Evolutionary conservation across 2,113 vertebrate species (phyloP), one percentile per base, ranked within the genome.

Genomic region (Ochotona princeps): DNA sequence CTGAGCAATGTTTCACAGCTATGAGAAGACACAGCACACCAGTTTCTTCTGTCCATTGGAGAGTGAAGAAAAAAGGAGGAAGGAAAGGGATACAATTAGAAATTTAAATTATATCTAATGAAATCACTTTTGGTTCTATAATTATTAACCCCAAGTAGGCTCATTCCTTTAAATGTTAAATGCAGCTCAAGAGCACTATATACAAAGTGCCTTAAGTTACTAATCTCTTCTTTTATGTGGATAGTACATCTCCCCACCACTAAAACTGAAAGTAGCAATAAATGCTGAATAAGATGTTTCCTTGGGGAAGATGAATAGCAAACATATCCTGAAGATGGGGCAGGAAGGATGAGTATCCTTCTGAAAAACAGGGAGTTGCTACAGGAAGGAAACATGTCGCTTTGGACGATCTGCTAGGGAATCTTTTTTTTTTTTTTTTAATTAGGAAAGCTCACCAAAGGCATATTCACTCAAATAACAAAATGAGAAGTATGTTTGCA

Each of bases 31-130:
- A 32, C 28, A 80, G 57, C 20, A 30, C 75, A 87, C 35, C 8
- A 85, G 35, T 69, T 87, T 92, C 61, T 92, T 87, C 63, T 65
- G 79, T 76, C 44, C 60, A 84, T 66, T 88, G 91, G 80, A 91
- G 81, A 89, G 72, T 83, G 35, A 44, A 92, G 83, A 91, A 69
- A 38, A 20, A 81, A 25, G 69, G 32, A 74, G 28, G 75, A 90
- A 90, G 32, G 5, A 47, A 93, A 74, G 30, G 57, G n/a, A 38
- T 83, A 12, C 69, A 92, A 89, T 92, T 94, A 93, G 75, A 94
- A 95, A 87, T 94, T 91, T 87, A 96, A 89, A 94, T 91, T 20
- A 44, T 30, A 95, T 94, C 83, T 91, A 85, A 89, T 91, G n/a
- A 96, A 95, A 94, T 92, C 13, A 70, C 84, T 89, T 85, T 92